Conservation (phyloP, 1,140 invertebrate genomes). For the Anoplophora glabripennis region DNA sequence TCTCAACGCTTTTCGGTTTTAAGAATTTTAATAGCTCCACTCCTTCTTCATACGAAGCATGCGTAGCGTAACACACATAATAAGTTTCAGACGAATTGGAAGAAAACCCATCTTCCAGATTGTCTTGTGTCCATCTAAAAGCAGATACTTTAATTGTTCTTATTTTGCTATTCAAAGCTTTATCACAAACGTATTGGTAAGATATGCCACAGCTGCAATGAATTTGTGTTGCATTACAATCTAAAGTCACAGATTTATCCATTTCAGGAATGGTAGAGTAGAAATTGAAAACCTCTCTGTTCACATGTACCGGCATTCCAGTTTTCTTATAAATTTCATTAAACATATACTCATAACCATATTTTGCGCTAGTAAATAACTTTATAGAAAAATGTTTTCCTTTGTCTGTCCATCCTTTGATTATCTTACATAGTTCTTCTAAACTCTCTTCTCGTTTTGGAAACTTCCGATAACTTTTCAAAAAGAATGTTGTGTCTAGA, state of each 20-base stretch:
- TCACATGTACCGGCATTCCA: slow-evolving; percentile 57
- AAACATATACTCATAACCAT: slow-evolving; percentile 61
- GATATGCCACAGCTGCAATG: slow-evolving; percentile 42
- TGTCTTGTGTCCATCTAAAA: slow-evolving; percentile 51
- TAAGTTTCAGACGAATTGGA: slow-evolving; percentile 34
- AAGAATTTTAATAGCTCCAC: slow-evolving; percentile 55
- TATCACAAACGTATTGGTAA: slow-evolving; percentile 30
- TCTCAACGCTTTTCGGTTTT: slow-evolving; percentile 52
- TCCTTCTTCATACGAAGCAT: slow-evolving; percentile 61
- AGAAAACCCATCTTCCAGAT: slow-evolving; percentile 39
- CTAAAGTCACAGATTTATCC: slow-evolving; percentile 47
- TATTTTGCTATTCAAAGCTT: slow-evolving; percentile 35
- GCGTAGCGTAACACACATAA: slow-evolving; percentile 63
- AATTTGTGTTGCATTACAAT: slow-evolving; percentile 45
- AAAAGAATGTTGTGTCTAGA: slow-evolving; percentile 70
- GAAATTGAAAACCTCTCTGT: slow-evolving; percentile 37
- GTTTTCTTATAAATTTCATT: slow-evolving; percentile 54
- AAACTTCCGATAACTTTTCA: slow-evolving; percentile 52
- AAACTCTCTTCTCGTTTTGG: slow-evolving; percentile 59
- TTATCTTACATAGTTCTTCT: slow-evolving; percentile 50
- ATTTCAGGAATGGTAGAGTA: slow-evolving; percentile 51
- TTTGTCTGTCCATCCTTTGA: slow-evolving; percentile 55
- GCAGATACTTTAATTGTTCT: slow-evolving; percentile 54
- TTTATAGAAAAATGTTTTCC: slow-evolving; percentile 52
- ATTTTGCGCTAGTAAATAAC: slow-evolving; percentile 54